Percentiles rank a stretch among this genome's conserved stretches.
Evolutionary conservation across 2,113 vertebrate species (phyloP).

Genomic region (Oreocharis arfaki): DNA sequence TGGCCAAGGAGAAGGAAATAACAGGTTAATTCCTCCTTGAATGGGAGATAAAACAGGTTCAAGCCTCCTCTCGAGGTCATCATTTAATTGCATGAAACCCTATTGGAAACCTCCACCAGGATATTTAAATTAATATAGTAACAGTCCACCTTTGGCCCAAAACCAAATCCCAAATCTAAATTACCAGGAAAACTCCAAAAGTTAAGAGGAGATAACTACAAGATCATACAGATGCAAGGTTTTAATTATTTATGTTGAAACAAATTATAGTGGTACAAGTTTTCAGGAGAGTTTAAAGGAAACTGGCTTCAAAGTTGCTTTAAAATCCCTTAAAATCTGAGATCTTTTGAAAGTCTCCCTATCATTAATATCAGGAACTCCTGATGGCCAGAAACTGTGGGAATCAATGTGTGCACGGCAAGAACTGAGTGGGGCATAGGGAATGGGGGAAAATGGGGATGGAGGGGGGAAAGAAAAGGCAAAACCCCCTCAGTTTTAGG

Average conservation of each 20-base stretch:
- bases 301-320: background rate
- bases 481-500: background rate
- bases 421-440: too few species aligned
- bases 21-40: background rate
- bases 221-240: background rate
- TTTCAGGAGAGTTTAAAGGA: background rate
- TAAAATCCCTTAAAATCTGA: background rate
- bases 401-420: background rate
- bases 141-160: background rate
- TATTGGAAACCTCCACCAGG: background rate
- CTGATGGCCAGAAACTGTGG: background rate
- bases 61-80: background rate
- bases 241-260: background rate
- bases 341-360: background rate
- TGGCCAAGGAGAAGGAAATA: background rate
- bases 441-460: fast-evolving
- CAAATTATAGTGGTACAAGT: background rate
- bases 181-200: background rate
- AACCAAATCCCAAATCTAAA: background rate
- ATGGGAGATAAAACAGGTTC: background rate
- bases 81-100: background rate
- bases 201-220: background rate
- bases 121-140: background rate
- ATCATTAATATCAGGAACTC: background rate
- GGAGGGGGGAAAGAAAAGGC: background rate